These are phyloP conservation scores for Hydropotes inermis DNA, from an alignment of 2,113 vertebrate species.

Conservation along the genomic window DNA sequence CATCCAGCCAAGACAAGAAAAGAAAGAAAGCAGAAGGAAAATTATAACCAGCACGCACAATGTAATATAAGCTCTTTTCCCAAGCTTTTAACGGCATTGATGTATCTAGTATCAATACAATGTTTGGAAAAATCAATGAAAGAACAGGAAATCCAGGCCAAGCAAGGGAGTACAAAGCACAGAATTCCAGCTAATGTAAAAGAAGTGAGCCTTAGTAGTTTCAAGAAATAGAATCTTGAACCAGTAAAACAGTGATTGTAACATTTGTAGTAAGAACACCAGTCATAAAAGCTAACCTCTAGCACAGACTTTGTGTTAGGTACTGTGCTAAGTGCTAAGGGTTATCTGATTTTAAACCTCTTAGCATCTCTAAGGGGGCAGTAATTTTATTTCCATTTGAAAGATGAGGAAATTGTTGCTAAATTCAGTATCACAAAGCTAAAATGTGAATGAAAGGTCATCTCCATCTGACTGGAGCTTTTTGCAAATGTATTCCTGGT, in stretches of 20 bases:
- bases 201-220: neutral
- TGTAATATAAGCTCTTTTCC: neutral
- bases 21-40: neutral
- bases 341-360: constrained; percentile 22
- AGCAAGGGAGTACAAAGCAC: neutral
- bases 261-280: neutral
- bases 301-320: neutral
- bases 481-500: neutral
- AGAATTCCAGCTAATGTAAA: neutral
- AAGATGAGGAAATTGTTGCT: constrained; percentile 41
- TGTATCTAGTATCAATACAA: neutral
- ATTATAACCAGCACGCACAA: neutral
- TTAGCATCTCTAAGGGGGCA: neutral
- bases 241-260: neutral
- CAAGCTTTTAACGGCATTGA: neutral
- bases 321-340: neutral
- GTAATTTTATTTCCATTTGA: neutral
- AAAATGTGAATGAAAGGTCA: neutral
- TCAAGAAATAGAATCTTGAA: neutral
- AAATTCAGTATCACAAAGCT: neutral
- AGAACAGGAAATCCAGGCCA: neutral
- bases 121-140: neutral
- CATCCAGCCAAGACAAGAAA: neutral
- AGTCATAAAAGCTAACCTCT: neutral
- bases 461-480: neutral